These are phyloP conservation scores for Aleiodes leptofemur DNA, from an alignment of 2,888 invertebrate species.

Conservation along the genomic window DNA sequence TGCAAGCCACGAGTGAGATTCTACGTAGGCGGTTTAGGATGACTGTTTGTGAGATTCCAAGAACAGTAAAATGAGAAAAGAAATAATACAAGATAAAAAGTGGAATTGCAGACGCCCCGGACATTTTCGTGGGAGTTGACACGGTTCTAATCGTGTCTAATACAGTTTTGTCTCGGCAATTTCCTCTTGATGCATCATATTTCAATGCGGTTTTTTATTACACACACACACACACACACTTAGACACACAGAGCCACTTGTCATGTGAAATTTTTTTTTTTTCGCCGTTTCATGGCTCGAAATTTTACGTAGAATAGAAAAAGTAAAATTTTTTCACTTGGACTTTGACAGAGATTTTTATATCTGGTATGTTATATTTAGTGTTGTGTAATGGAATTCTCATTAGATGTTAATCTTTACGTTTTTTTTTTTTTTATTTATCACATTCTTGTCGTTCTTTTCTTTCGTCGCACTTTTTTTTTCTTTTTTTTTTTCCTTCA, in stretches of 20 bases:
- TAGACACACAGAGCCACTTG: not conserved
- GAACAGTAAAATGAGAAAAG: too few relatives aligned
- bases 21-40: conserved; percentile 39
- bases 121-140: conserved; percentile 31
- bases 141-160: conserved; percentile 33
- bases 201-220: not conserved
- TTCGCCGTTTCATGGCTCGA: not conserved
- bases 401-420: conserved; percentile 6
- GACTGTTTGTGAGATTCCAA: conserved; percentile 24
- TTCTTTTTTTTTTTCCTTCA: not conserved
- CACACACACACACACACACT: not conserved
- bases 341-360: conserved; percentile 27
- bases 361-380: not conserved
- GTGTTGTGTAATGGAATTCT: conserved; percentile 5
- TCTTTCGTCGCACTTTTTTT: not conserved
- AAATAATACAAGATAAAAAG: conserved; percentile 26
- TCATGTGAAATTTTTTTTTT: not conserved
- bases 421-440: not conserved
- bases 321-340: not conserved
- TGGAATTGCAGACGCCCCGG: conserved; percentile 24
- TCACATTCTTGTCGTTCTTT: not conserved
- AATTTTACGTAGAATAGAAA: not conserved
- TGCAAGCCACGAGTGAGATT: conserved; percentile 23
- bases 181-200: conserved; percentile 17
- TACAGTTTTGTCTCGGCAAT: conserved; percentile 20